Evolutionary conservation across 2,113 vertebrate genomes (phyloP).

Genomic region (Heptranchias perlo): DNA sequence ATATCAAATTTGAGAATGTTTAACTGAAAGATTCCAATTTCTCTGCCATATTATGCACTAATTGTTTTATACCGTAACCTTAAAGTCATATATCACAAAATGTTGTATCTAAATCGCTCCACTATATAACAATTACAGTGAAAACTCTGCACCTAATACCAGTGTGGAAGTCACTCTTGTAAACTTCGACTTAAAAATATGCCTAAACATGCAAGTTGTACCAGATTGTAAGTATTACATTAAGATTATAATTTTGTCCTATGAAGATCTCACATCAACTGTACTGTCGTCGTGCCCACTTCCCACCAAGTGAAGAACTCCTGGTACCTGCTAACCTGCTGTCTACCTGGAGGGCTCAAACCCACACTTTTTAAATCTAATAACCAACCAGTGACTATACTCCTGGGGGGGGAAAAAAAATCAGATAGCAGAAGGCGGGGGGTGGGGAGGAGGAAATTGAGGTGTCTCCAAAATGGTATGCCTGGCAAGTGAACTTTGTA

Average conservation of each 20-base stretch:
- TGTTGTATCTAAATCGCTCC: too few species aligned
- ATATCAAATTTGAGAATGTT: neutral
- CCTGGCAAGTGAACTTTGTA: neutral
- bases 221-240: neutral
- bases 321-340: neutral
- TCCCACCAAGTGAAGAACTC: neutral
- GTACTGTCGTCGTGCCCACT: neutral
- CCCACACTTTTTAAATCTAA: too few species aligned
- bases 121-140: too few species aligned
- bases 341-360: neutral
- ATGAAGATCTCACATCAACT: neutral
- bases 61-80: too few species aligned
- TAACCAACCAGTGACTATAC: too few species aligned
- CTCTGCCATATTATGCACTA: neutral
- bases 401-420: too few species aligned
- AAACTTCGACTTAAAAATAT: neutral
- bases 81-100: too few species aligned
- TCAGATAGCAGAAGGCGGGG: too few species aligned
- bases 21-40: neutral
- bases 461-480: neutral
- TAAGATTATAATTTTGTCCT: neutral
- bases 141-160: neutral
- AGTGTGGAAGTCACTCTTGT: neutral
- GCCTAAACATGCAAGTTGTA: neutral
- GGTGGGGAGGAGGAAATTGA: too few species aligned